Percentiles rank a stretch among this genome's conserved stretches.
phyloP scores from a whole-genome alignment of 1,140 invertebrate species.

The Panulirus ornatus region DNA sequence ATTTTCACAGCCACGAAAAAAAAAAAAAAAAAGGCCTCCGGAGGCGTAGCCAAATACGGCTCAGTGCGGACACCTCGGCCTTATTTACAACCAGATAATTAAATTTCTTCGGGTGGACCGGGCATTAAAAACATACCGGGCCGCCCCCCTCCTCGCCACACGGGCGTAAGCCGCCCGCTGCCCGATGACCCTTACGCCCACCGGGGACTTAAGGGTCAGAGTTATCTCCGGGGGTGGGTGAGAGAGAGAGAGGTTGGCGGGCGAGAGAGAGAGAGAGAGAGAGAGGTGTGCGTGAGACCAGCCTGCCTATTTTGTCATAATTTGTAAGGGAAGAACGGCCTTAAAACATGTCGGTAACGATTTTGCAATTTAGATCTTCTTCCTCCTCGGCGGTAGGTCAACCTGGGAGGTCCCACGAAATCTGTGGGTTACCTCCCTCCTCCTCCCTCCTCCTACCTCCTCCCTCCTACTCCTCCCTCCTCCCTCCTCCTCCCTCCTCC shows the following conservation, averaged over 20 bases:
- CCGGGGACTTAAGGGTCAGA: not conserved
- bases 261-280: not conserved
- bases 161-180: not conserved
- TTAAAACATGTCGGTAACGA: slow-evolving; percentile 51
- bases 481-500: too few species aligned
- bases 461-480: too few species aligned
- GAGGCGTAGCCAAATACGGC: slow-evolving; percentile 31
- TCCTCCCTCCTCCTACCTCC: too few species aligned
- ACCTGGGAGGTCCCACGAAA: slow-evolving; percentile 27
- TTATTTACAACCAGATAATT: slow-evolving; percentile 70
- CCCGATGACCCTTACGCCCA: not conserved
- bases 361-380: slow-evolving; percentile 68
- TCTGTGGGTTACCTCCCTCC: not conserved
- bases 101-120: slow-evolving; percentile 66
- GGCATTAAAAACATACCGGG: slow-evolving; percentile 64
- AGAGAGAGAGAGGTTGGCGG: not conserved
- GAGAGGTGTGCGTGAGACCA: not conserved
- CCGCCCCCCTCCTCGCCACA: not conserved
- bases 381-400: slow-evolving; percentile 32
- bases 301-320: slow-evolving; percentile 66
- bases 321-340: slow-evolving; percentile 66
- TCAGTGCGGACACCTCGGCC: slow-evolving; percentile 57
- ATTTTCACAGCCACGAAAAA: slow-evolving; percentile 51
- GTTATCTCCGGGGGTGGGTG: not conserved
- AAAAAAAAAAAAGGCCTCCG: not conserved